Evolutionary conservation across 2,888 invertebrate genomes (phyloP).

Genomic region (Oscheius sp.): DNA sequence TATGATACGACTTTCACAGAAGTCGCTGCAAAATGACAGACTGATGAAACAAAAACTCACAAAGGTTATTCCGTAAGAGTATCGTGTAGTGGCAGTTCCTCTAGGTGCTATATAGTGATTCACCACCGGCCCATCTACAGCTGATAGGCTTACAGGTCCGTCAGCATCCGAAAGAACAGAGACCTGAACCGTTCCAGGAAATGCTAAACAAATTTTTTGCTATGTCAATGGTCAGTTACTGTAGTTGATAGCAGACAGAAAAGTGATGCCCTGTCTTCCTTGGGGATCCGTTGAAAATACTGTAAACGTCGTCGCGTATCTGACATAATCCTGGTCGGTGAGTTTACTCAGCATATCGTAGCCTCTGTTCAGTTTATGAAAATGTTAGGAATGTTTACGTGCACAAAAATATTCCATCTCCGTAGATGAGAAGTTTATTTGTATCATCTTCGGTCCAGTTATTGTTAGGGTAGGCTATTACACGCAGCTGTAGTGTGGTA

Average conservation of each 20-base stretch:
- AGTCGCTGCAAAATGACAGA: neutral
- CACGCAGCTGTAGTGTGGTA: neutral
- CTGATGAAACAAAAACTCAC: neutral
- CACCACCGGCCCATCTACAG: neutral
- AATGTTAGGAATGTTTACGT: neutral
- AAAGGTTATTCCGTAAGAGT: neutral
- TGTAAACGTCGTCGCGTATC: neutral
- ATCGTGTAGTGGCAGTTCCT: neutral
- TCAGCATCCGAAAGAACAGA: neutral
- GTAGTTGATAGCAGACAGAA: neutral
- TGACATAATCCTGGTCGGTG: neutral
- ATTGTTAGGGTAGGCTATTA: neutral
- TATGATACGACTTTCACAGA: too few relatives aligned
- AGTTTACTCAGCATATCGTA: neutral
- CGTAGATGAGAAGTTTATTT: neutral
- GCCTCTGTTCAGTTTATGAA: neutral
- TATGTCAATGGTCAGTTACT: neutral
- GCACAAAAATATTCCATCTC: neutral
- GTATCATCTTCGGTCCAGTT: neutral
- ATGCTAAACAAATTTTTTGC: neutral
- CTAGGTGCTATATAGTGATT: conserved; percentile 1
- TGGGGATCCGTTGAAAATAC: neutral
- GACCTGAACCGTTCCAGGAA: neutral
- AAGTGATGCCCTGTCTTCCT: neutral
- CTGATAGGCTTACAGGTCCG: neutral